Percentiles rank a stretch among this genome's conserved stretches.
Evolutionary conservation across 2,113 vertebrate genomes (phyloP).

Genomic region (Merops nubicus): DNA sequence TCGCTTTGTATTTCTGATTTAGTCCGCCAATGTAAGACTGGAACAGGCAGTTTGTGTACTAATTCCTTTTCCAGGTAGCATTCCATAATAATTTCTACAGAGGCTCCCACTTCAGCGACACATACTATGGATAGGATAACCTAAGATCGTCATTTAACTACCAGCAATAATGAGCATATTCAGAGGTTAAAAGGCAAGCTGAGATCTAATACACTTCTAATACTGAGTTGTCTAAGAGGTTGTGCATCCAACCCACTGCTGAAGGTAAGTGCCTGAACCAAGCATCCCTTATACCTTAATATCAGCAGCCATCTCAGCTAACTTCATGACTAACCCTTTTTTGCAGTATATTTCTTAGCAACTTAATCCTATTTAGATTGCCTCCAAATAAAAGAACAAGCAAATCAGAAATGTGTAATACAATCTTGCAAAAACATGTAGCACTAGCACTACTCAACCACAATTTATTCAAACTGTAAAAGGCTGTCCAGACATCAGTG

Average conservation of each 20-base stretch:
- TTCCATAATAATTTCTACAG: not conserved
- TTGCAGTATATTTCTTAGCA: conserved; percentile 50
- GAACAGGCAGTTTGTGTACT: not conserved
- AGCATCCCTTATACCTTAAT: conserved; percentile 20
- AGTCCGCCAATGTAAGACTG: not conserved
- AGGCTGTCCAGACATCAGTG: not conserved
- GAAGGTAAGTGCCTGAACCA: conserved; percentile 65
- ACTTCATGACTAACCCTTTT: not conserved
- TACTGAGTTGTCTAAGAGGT: conserved; percentile 47
- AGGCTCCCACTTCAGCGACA: conserved; percentile 1
- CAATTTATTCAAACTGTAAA: not conserved
- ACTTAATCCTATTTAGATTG: conserved; percentile 67
- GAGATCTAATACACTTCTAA: conserved; percentile 34
- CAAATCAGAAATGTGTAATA: conserved; percentile 13
- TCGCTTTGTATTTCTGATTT: not conserved
- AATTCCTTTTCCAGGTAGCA: not conserved
- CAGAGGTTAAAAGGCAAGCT: conserved; percentile 8
- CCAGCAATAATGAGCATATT: conserved; percentile 30
- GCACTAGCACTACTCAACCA: not conserved
- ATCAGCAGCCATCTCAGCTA: not conserved
- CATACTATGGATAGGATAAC: not conserved
- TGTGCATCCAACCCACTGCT: conserved; percentile 43
- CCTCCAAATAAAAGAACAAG: conserved; percentile 51
- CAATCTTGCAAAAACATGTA: conserved; percentile 54
- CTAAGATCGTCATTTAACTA: conserved; percentile 41